Percentiles rank a stretch among this genome's conserved stretches.
Evolutionary conservation across 2,113 vertebrate species (phyloP).

Genomic region (Anhinga anhinga): DNA sequence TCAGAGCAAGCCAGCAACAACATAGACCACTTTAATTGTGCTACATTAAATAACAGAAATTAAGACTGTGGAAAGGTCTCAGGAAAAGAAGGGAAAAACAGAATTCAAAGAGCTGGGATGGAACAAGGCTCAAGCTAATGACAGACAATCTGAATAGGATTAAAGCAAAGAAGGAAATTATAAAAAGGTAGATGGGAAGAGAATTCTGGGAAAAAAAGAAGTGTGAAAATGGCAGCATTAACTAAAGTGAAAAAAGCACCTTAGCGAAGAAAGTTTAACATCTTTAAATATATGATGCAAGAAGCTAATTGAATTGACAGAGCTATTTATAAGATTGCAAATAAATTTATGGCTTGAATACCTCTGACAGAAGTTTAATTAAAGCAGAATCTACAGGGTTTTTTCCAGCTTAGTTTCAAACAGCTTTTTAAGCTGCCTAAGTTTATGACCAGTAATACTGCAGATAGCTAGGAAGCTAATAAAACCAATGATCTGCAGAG

Average conservation of each 20-base stretch:
- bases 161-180: not conserved
- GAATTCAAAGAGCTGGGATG: not conserved
- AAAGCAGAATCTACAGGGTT: not conserved
- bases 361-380: slow-evolving; percentile 8
- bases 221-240: not conserved
- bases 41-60: not conserved
- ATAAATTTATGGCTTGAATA: slow-evolving; percentile 39
- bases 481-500: not conserved
- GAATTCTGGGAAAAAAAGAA: not conserved
- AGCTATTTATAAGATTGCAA: not conserved
- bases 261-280: not conserved
- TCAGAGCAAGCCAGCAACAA: not conserved
- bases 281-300: not conserved
- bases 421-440: not conserved
- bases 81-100: not conserved
- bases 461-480: not conserved
- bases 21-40: not conserved
- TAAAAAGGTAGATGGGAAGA: not conserved
- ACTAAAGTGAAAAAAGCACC: not conserved
- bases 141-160: not conserved
- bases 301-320: not conserved
- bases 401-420: not conserved
- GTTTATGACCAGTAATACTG: not conserved
- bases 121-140: not conserved
- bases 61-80: not conserved